phyloP scores from a whole-genome alignment of 2,797 vertebrate species.

The Centroberyx gerrardi region DNA sequence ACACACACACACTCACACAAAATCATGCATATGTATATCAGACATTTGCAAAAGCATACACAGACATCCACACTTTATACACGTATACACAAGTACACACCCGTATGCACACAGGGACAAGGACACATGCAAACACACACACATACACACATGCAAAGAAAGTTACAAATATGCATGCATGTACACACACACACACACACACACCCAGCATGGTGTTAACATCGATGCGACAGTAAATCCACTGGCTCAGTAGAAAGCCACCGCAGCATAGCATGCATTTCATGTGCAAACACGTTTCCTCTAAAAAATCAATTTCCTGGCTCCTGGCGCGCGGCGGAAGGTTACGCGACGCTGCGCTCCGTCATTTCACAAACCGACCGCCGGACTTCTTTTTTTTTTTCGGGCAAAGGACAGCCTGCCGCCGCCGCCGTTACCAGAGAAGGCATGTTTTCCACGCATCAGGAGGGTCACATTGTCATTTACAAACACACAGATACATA shows the following conservation, averaged over 20 bases:
- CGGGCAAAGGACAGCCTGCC: slow-evolving; percentile 46
- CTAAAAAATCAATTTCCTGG: slow-evolving; percentile 59
- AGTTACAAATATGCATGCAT: slow-evolving; percentile 18
- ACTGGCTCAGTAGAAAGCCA: slow-evolving; percentile 61
- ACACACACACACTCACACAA: background rate
- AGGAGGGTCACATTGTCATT: slow-evolving; percentile 35
- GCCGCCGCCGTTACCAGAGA: background rate
- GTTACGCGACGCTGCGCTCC: slow-evolving; percentile 40
- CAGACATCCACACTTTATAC: background rate
- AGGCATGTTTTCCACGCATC: slow-evolving; percentile 27
- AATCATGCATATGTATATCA: no score
- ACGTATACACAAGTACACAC: background rate
- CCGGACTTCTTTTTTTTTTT: slow-evolving; percentile 49
- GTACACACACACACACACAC: slow-evolving; percentile 6
- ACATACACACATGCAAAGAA: background rate
- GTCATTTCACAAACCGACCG: slow-evolving; percentile 35
- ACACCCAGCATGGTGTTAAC: slow-evolving; percentile 37
- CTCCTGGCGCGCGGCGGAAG: slow-evolving; percentile 61
- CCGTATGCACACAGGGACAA: slow-evolving; percentile 28
- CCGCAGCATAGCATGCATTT: slow-evolving; percentile 43
- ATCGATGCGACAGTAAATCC: slow-evolving; percentile 63
- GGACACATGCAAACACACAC: slow-evolving; percentile 11
- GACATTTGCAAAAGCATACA: slow-evolving; percentile 29
- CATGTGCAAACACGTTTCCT: slow-evolving; percentile 74
- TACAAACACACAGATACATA: slow-evolving; percentile 19